Base-by-base conservation (phyloP, 2,797 vertebrate genomes). In the Sebastes cheni region DNA sequence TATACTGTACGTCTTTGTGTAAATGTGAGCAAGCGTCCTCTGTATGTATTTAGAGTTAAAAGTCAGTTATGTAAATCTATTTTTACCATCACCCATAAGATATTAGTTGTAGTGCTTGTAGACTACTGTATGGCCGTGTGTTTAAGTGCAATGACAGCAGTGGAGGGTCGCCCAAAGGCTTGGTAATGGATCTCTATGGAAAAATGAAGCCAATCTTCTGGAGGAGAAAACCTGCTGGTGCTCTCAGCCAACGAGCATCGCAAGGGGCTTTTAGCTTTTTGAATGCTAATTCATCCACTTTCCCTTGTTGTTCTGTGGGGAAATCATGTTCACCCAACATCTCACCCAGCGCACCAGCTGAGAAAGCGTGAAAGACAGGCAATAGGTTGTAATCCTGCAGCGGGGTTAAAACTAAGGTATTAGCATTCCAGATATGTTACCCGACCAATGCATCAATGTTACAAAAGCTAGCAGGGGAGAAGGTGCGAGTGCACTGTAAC, bases 381-480 rank as follows among this genome's bases (percentile, higher is more conserved):
- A 92, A 90, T 89, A 89, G 90, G 88, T 87, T 93, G 90, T 90
- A 91, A 93, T 92, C 87, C 87, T 79, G 82, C 85, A 73, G 77
- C 22, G 27, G 81, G 87, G 84, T 89, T 80, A 78, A 90, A 89
- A 87, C 72, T 50, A 55, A 65, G 74, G 84, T 89, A 93, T 95
- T 94, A 93, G 91, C 87, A 93, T 93, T 95, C 94, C 87, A 90
- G 77, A 91, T 91, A 91, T 86, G 93, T 94, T 91, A 92, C 78
- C 61, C 65, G 58, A 83, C 76, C 92, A 91, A 93, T 93, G 91
- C 89, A 90, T 95, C 92, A 92, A 79, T 89, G 92, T 91, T 93
- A 90, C 83, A 93, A 92, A 90, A 88, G 88, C 86, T 88, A 77
- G 65, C 72, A 82, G 79, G 79, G 82, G 82, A 84, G 67, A 88